Evolutionary conservation across 2,888 invertebrate species (phyloP), one percentile per base, ranked within the genome.

Genomic region (Himalopsyche tibetana): DNA sequence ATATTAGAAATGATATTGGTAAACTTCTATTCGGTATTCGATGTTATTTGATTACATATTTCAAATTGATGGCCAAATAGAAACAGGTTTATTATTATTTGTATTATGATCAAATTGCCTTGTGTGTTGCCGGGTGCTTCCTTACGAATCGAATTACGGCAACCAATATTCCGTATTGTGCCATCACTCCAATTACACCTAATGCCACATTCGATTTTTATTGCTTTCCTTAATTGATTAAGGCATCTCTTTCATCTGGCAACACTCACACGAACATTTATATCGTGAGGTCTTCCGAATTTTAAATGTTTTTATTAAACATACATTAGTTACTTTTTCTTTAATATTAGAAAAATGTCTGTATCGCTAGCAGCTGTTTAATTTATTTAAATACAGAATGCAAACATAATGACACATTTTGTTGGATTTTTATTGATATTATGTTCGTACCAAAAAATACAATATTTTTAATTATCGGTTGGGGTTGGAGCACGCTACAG

Each of bases 221-320:
- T 85, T 38, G 82, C 82, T 81, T 42, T 55, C 82, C 63, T 42
- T 85, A 82, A 85, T 85, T 85, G 85, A 85, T 85, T 85, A 69
- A 82, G 85, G 82, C 19, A 40, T 74, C 55, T 63, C 15, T 63
- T 63, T 63, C 19, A 63, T 63, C 28, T 19, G 9, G 63, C 15
- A 63, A 19, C 28, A 19, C 8, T 63, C 63, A 63, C 63, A 63
- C 63, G 63, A 63, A 28, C 19, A 63, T 63, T 28, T 28, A 74
- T 83, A 45, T 51, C 69, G 83, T 83, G 79, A 51, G 11, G 11
- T 4, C 12, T 51, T 51, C 51, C 12, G 12, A 51, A 11, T 45
- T 45, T 11, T 45, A 45, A 45, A 45, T 11, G 2, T 11, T 9
- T 42, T 28, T 28, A 28, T 28, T 28, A 28, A 2, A 28, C 28